Evolutionary conservation across 64 coral and sea anemone species (phyloP).

Genomic region (Stylophora pistillata): DNA sequence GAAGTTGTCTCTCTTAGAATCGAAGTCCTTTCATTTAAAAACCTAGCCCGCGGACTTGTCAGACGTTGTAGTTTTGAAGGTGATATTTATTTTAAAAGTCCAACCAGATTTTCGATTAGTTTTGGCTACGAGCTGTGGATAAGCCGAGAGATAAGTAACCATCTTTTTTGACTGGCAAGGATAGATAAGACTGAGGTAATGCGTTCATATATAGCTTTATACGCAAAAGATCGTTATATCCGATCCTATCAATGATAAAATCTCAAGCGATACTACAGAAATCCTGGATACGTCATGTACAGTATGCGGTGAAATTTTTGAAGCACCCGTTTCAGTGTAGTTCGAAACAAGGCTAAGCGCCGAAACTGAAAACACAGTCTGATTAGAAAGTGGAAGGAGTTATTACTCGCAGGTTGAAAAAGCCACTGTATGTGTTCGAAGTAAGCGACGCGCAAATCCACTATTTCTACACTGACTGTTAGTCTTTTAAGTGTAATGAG

Average conservation of each 20-base stretch:
- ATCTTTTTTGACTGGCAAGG: neutral
- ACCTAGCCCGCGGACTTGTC: neutral
- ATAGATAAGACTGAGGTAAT: neutral
- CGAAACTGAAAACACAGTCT: neutral
- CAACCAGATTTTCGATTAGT: neutral
- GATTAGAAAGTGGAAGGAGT: neutral
- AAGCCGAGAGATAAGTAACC: neutral
- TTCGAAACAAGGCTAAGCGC: neutral
- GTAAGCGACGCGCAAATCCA: neutral
- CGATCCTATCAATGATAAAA: constrained; percentile 24
- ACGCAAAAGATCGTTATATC: constrained; percentile 1
- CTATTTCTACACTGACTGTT: neutral
- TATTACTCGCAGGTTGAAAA: neutral
- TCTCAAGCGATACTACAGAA: constrained; percentile 20
- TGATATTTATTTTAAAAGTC: constrained; percentile 10
- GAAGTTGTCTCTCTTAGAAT: neutral
- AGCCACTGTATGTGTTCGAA: neutral
- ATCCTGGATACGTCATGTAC: neutral
- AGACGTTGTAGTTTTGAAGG: neutral
- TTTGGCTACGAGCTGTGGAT: constrained; percentile 2
- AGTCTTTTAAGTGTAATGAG: neutral
- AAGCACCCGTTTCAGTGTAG: neutral
- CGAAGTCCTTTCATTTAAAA: neutral
- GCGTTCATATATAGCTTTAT: constrained; percentile 17
- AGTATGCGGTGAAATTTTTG: neutral